A percentile compares a stretch with the other conserved stretches of the same genome.
These are phyloP conservation scores for Anas platyrhynchos DNA, from an alignment of 2,113 vertebrate species.

Conservation along the genomic window DNA sequence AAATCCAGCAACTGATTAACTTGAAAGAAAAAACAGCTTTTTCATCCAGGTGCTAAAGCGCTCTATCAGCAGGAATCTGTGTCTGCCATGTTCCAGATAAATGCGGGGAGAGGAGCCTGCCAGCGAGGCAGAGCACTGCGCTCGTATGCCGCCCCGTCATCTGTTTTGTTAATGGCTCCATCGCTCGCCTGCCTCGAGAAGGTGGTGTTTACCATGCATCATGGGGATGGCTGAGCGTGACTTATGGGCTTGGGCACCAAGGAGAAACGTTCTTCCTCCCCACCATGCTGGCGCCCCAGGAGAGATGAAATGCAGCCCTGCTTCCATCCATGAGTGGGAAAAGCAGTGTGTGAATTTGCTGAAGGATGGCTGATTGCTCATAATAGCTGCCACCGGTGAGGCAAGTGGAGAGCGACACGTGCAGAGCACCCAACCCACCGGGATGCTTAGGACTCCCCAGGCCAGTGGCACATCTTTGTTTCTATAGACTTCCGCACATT, in stretches of 20 bases:
- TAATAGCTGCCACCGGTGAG: fast-evolving
- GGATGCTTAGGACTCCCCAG: background rate
- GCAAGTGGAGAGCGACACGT: background rate
- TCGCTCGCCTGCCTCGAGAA: background rate
- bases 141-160: background rate
- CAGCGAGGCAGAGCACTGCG: background rate
- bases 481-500: background rate
- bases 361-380: background rate
- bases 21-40: background rate
- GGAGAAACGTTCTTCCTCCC: background rate
- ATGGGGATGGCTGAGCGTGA: background rate
- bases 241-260: background rate
- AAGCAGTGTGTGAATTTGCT: fast-evolving
- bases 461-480: background rate
- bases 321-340: background rate
- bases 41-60: conserved; percentile 5
- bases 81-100: conserved; percentile 36
- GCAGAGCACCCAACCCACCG: fast-evolving
- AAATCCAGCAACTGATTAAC: background rate
- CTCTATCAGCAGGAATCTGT: conserved; percentile 39
- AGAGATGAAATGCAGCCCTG: background rate
- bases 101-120: background rate
- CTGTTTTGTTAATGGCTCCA: conserved; percentile 26
- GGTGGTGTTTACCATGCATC: background rate
- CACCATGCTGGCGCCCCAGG: background rate